Evolutionary conservation across 2,113 vertebrate species (phyloP), one percentile per base, ranked within the genome.

Genomic region (Conger conger): DNA sequence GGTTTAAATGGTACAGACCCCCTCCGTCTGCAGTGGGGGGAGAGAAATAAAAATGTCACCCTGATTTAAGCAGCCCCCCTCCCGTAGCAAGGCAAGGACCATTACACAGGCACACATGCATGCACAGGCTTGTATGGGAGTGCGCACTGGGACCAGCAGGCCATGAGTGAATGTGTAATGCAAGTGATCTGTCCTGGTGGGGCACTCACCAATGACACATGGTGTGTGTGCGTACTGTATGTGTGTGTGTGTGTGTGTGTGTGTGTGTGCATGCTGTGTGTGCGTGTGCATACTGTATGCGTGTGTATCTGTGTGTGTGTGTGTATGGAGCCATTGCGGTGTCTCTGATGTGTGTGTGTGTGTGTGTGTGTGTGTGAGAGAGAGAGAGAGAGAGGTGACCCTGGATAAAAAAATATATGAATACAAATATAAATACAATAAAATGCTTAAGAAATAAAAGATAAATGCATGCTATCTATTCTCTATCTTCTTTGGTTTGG

Each of bases 1-100:
- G 89, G 89, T 91, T 92, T 91, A 73, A 89, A 91, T 91, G 91
- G 89, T 90, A 93, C 90, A 76, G 4, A n/a, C 60, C 86, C 60
- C 85, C 54, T 76, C 76, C 79, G 83, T 76, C 76, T 82, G 83
- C 84, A 3, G 63, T 63, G 57, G 57, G n/a, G 92, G 88, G 84
- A 88, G 88, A 90, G 90, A 93, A 93, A 91, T 89, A 92, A 93
- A 73, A 33, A 23, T 73, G 68, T 73, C 68, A 33, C n/a, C 1
- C 68, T 90, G 82, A 42, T 89, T 94, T 92, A 88, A 88, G 88
- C 88, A 83, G 86, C 91, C 91, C 87, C 91, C 20, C 20, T 5
- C 45, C 45, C 45, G 11, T 13, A 63, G 57, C 57, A 63, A 3
- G 27, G 57, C 23, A 63, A 7, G 57, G 23, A 5, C 11, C 57